These are phyloP conservation scores for Brachylomia viminalis DNA, from an alignment of 2,888 invertebrate genomes.

Conservation along the genomic window DNA sequence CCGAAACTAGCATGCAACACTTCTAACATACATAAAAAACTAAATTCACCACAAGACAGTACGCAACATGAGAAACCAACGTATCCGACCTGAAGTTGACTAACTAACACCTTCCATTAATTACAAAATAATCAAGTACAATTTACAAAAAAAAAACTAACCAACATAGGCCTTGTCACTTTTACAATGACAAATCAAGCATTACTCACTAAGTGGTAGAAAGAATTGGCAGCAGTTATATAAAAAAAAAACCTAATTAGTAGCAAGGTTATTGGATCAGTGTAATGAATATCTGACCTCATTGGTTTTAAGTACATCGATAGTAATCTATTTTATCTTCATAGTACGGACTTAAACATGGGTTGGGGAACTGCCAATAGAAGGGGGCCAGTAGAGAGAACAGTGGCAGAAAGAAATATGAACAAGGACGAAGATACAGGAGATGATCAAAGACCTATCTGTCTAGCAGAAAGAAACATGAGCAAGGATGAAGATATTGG, in stretches of 20 bases:
- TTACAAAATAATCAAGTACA: constrained; percentile 56
- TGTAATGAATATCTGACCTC: constrained; percentile 56
- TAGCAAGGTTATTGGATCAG: constrained; percentile 54
- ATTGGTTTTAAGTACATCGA: constrained; percentile 33
- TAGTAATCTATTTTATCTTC: constrained; percentile 23
- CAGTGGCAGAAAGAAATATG: background rate
- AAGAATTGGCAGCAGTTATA: constrained; percentile 55
- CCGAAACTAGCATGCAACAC: background rate
- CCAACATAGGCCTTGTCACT: constrained; percentile 58
- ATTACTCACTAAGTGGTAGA: constrained; percentile 59
- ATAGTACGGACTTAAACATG: background rate
- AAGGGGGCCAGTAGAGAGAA: background rate
- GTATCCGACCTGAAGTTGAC: constrained; percentile 56
- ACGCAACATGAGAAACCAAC: background rate
- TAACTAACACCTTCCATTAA: constrained; percentile 49
- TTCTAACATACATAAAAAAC: background rate
- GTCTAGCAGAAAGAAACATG: background rate
- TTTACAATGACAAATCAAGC: constrained; percentile 50
- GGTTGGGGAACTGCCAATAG: background rate
- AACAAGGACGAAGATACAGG: background rate
- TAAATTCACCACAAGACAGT: background rate
- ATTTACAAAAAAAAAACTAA: constrained; percentile 50
- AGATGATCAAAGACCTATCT: background rate
- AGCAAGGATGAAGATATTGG: background rate
- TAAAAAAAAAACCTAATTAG: constrained; percentile 54